A percentile compares a stretch with the other conserved stretches of the same genome.
These are phyloP conservation scores for Cercocebus atys DNA, from an alignment of 2,113 vertebrate genomes.

Conservation along the genomic window DNA sequence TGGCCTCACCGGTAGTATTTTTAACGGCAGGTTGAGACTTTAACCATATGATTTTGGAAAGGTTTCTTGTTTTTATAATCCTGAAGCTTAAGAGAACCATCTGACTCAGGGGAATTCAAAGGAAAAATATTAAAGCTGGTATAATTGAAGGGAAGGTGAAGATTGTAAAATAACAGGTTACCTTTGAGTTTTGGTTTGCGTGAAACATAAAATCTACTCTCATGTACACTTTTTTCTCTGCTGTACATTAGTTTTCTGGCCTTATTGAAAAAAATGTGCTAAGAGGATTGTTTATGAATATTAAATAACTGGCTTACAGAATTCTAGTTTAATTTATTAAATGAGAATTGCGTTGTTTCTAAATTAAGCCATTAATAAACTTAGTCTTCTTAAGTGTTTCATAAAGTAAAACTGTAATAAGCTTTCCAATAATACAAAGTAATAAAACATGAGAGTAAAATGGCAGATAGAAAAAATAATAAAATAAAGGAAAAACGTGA, in stretches of 20 bases:
- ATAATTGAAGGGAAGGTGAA: slow-evolving; percentile 64
- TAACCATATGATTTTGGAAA: slow-evolving; percentile 65
- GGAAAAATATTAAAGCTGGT: slow-evolving; percentile 54
- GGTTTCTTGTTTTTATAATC: slow-evolving; percentile 63
- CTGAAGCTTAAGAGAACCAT: slow-evolving; percentile 55
- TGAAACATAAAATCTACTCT: slow-evolving; percentile 57
- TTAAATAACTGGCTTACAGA: background rate
- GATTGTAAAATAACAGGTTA: slow-evolving; percentile 57
- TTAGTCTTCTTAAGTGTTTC: slow-evolving; percentile 18
- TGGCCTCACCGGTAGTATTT: slow-evolving; percentile 38
- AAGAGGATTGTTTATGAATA: background rate
- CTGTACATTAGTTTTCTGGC: background rate
- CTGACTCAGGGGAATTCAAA: slow-evolving; percentile 61
- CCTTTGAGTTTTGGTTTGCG: slow-evolving; percentile 39
- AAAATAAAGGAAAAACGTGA: background rate
- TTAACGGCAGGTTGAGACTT: slow-evolving; percentile 66
- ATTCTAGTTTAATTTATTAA: slow-evolving; percentile 35
- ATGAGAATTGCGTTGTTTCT: slow-evolving; percentile 13
- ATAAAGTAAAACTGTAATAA: slow-evolving; percentile 43
- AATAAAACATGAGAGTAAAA: slow-evolving; percentile 29
- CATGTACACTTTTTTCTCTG: background rate
- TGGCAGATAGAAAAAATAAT: background rate
- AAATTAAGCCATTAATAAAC: background rate
- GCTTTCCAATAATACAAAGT: slow-evolving; percentile 5
- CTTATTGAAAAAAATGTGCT: slow-evolving; percentile 41